These are phyloP conservation scores for Botrylloides violaceus DNA, from an alignment of 23 tunicate genomes.

Conservation along the genomic window DNA sequence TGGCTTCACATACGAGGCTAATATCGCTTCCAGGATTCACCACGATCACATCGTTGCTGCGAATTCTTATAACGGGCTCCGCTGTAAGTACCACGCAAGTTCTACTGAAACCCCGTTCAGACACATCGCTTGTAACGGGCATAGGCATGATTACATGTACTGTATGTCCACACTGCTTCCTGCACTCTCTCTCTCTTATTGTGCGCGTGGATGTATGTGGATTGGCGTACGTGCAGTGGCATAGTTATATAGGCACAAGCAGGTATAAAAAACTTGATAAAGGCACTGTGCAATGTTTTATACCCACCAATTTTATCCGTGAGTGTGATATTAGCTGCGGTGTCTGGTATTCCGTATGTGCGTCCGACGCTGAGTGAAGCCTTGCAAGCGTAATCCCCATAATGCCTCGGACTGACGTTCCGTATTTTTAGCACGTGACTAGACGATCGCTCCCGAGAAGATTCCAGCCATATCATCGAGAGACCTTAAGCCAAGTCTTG, in stretches of 20 bases:
- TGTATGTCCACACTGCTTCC: too few relatives aligned
- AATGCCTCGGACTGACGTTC: slow-evolving; percentile 24
- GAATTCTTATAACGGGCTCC: neutral
- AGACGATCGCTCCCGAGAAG: too few relatives aligned
- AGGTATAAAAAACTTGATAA: neutral
- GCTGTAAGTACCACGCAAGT: too few relatives aligned
- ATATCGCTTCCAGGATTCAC: slow-evolving; percentile 8
- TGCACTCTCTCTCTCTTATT: too few relatives aligned
- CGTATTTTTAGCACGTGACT: slow-evolving; percentile 32
- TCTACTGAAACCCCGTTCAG: too few relatives aligned
- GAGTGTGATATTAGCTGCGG: slow-evolving; percentile 24
- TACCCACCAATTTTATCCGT: slow-evolving; percentile 28
- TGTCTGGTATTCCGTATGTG: slow-evolving; percentile 13
- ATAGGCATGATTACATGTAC: too few relatives aligned
- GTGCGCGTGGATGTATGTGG: too few relatives aligned
- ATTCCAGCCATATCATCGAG: too few relatives aligned
- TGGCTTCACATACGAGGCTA: slow-evolving; percentile 3
- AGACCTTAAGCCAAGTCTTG: too few relatives aligned
- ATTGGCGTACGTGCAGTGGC: too few relatives aligned
- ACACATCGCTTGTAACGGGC: too few relatives aligned
- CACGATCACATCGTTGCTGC: neutral
- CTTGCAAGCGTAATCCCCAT: slow-evolving; percentile 43
- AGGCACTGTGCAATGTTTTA: neutral
- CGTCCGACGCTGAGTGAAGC: slow-evolving; percentile 28
- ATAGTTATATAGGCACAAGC: too few relatives aligned